Evolutionary conservation across 2,797 vertebrate genomes (phyloP).

Genomic region (Hipposideros larvatus): DNA sequence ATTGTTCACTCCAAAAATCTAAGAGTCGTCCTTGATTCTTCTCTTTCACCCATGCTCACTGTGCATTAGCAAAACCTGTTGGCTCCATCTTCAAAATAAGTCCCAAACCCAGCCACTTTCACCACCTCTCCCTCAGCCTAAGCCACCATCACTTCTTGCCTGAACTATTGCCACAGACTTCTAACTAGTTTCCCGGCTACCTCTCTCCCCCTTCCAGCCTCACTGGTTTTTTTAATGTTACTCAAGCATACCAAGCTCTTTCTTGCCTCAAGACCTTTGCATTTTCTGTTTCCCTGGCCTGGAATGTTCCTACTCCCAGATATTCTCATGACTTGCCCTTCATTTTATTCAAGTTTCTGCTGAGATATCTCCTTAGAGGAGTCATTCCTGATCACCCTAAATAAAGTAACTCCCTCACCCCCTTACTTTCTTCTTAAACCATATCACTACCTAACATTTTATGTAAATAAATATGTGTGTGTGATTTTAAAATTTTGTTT

Average conservation of each 20-base stretch:
- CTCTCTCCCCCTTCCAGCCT: background rate
- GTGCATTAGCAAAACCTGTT: background rate
- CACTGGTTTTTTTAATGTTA: background rate
- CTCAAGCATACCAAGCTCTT: background rate
- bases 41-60: background rate
- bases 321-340: background rate
- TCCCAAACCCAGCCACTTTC: background rate
- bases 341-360: background rate
- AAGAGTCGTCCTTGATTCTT: background rate
- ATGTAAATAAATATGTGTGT: background rate
- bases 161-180: background rate
- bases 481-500: slow-evolving; percentile 31
- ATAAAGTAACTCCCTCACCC: background rate
- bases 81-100: background rate
- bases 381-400: background rate
- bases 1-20: background rate
- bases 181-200: background rate
- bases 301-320: background rate
- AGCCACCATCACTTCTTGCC: background rate
- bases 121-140: background rate
- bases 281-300: background rate
- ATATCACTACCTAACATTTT: background rate
- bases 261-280: background rate
- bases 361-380: background rate
- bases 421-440: background rate